These are phyloP conservation scores for Oreochromis niloticus DNA, from an alignment of 2,113 vertebrate genomes.

Conservation along the genomic window DNA sequence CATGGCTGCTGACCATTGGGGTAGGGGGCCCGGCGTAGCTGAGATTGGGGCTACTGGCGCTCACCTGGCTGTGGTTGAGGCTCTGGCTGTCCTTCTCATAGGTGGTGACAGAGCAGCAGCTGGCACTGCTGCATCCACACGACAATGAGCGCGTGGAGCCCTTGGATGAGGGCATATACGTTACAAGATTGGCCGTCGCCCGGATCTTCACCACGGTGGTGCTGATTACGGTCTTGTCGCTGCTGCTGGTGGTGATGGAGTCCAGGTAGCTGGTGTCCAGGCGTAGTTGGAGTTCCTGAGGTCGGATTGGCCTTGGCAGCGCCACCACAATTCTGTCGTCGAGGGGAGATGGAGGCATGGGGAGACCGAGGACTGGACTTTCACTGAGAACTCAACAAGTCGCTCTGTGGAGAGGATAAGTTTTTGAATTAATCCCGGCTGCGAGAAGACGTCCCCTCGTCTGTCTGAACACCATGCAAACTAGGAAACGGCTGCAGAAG, in stretches of 20 bases:
- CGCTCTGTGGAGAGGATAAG: slow-evolving; percentile 66
- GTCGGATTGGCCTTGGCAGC: slow-evolving; percentile 94
- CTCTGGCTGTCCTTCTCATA: slow-evolving; percentile 88
- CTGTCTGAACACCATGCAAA: slow-evolving; percentile 49
- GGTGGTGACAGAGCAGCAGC: slow-evolving; percentile 95
- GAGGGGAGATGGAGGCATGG: slow-evolving; percentile 99
- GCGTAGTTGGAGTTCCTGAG: slow-evolving; percentile 96
- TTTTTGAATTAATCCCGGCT: neutral
- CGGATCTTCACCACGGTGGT: slow-evolving; percentile 87
- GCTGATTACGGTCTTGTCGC: slow-evolving; percentile 72
- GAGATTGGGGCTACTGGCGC: slow-evolving; percentile 77
- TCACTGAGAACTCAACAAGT: slow-evolving; percentile 84
- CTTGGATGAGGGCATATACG: slow-evolving; percentile 99
- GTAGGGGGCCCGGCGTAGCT: slow-evolving; percentile 74
- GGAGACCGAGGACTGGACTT: slow-evolving; percentile 86
- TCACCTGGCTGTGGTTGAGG: slow-evolving; percentile 83
- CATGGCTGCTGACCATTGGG: slow-evolving; percentile 83
- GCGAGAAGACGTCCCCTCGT: neutral
- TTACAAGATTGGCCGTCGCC: slow-evolving; percentile 85
- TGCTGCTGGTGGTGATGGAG: slow-evolving; percentile 66
- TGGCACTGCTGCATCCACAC: slow-evolving; percentile 99
- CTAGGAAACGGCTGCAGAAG: neutral
- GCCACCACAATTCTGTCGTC: slow-evolving; percentile 99
- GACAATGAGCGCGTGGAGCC: slow-evolving; percentile 98
- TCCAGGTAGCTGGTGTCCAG: slow-evolving; percentile 92